Evolutionary conservation across 2,113 vertebrate species (phyloP), one percentile per base, ranked within the genome.

Genomic region (Mus pahari): DNA sequence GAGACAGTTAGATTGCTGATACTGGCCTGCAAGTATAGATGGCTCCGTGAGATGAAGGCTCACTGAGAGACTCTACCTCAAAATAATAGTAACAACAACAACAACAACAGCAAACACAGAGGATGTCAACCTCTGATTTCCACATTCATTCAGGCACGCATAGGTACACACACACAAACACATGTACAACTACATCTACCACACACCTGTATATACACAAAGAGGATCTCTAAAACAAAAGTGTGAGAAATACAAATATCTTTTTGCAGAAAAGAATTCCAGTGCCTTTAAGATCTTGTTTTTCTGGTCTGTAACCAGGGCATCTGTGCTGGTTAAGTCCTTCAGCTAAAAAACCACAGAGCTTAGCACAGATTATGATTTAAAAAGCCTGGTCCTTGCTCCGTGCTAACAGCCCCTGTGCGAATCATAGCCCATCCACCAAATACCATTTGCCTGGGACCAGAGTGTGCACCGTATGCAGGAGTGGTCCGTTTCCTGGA

Each of bases 401-500:
- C 75, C 62, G 39, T 78, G 68, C 55, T 86, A 91, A 96, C 26
- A 77, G 66, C 48, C 81, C 36, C 89, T 86, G 4, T 5, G 91
- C 93, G 75, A 58, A 17, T 16, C 55, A 58, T 3, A 90, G 50
- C 45, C 92, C 36, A 62, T 60, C 90, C 36, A 45, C 95, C 90
- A 96, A 92, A 94, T 95, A 93, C 87, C 83, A 77, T 93, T 93
- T 96, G 90, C 92, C 90, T 55, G 28, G 64, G 78, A 95, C 88
- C 66, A 75, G 33, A 90, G 36, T 31, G 8, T 55, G 91, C 75
- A 93, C 90, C 94, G 92, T 96, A 94, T 86, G 88, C 31, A 89
- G 9, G 4, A 93, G 60, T 82, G 94, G 74, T 89, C 86, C 88
- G 96, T 97, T 97, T 94, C 79, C 95, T 97, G 92, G 92, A 81